phyloP scores from a whole-genome alignment of 2,797 vertebrate species.

The Setipinna tenuifilis region DNA sequence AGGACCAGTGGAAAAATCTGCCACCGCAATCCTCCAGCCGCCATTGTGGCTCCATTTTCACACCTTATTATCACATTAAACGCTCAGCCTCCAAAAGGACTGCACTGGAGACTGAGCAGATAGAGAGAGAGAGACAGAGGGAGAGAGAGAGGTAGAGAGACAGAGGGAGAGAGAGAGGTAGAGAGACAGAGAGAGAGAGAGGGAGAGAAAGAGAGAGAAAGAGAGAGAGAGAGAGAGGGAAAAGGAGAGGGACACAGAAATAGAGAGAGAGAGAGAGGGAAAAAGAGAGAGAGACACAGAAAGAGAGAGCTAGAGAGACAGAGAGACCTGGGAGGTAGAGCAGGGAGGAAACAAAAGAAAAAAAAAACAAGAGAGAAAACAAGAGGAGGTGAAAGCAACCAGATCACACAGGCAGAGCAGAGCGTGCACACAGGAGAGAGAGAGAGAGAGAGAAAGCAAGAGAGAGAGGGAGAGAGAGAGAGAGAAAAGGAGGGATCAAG shows the following conservation, averaged over 20 bases:
- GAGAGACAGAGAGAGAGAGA: slow-evolving; percentile 5
- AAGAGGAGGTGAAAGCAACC: not conserved
- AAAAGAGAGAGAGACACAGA: slow-evolving; percentile 23
- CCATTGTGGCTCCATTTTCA: slow-evolving; percentile 82
- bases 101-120: slow-evolving; percentile 66
- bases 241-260: not conserved
- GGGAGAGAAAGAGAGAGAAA: not conserved
- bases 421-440: not conserved
- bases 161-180: slow-evolving; percentile 31
- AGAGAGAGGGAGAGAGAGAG: not conserved
- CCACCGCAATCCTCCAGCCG: slow-evolving; percentile 71
- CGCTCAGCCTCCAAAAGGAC: slow-evolving; percentile 70
- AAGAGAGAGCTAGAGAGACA: not conserved
- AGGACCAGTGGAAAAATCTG: slow-evolving; percentile 64
- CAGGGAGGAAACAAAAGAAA: not conserved
- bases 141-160: slow-evolving; percentile 41
- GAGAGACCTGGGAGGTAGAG: not conserved
- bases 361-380: not conserved
- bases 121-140: slow-evolving; percentile 40
- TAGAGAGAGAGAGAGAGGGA: slow-evolving; percentile 32
- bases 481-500: slow-evolving; percentile 8
- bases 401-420: slow-evolving; percentile 6
- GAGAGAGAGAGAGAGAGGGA: not conserved
- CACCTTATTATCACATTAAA: slow-evolving; percentile 87
- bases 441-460: not conserved